Base-by-base conservation (phyloP, 2,888 invertebrate genomes). In the Amiota mariae region DNA sequence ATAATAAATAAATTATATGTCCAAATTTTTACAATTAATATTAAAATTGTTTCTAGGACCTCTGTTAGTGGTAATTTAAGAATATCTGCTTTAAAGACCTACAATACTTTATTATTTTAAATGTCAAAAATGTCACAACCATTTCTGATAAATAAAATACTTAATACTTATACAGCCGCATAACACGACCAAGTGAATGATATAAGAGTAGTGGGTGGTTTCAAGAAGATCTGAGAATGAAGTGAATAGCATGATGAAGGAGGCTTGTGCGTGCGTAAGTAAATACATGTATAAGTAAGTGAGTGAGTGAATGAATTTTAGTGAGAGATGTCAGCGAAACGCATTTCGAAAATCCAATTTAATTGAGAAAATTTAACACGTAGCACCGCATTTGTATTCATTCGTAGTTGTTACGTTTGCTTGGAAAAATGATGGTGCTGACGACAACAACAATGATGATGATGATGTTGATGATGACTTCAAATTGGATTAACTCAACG, bases 361-460 rank as follows among this genome's bases (percentile, higher is more conserved):
- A 87, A 87, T 87, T 87, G 87, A 81, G 82, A 79, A 87, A 88
- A 87, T 87, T 87, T 85, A 82, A 87, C 87, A 88, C 88, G 88
- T 87, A 87, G 36, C 63, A 75, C 79, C 82, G 54, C 87, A 87
- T 88, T 87, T 88, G 87, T 88, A 88, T 87, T 87, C 87, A 85
- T 86, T 83, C 79, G 76, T 77, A 75, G 80, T 74, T 36, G 36
- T 36, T 36, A 36, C 36, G 36, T 75, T 68, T 13, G 66, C 66
- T 76, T 78, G 79, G 74, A 78, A 84, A 84, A 83, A 48, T 66
- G 48, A 15, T 64, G 46, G 18, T 48, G 18, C 18, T 36, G 36
- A 46, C 10, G 20, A 18, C 8, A 49, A 20, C 24, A 18, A 20
- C 24, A 24, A 48, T 49, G 49, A 36, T 66, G 66, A 36, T 47